Conservation (phyloP, 2,113 vertebrate genomes). For the Coptodon rendalli region DNA sequence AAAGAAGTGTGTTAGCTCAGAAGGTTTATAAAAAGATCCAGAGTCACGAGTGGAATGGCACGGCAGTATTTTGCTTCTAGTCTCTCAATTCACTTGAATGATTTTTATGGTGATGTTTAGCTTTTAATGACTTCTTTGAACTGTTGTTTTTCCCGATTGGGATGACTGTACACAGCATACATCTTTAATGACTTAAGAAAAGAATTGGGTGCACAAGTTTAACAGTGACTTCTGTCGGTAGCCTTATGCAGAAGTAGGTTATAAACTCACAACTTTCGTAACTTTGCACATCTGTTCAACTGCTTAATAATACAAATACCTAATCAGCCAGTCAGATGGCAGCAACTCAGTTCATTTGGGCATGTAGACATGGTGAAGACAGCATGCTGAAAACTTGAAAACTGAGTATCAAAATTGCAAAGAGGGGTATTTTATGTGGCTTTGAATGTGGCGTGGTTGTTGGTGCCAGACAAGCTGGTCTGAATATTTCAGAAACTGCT, state of each 20-base stretch:
- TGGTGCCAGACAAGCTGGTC: neutral
- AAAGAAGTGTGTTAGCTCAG: constrained; percentile 38
- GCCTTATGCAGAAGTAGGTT: neutral
- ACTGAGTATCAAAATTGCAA: neutral
- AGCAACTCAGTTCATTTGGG: neutral
- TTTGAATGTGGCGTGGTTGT: neutral
- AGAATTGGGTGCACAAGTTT: neutral
- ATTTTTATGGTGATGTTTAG: neutral
- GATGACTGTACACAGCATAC: neutral
- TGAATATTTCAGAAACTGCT: neutral
- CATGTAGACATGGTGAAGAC: neutral
- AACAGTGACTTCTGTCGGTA: neutral
- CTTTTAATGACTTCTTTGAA: neutral
- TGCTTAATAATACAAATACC: neutral
- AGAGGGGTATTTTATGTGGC: neutral
- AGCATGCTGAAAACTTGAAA: neutral
- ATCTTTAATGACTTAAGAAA: neutral
- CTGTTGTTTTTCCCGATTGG: neutral
- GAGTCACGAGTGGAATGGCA: neutral
- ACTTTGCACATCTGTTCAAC: neutral
- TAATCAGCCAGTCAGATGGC: neutral
- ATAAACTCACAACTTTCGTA: neutral
- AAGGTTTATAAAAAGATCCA: neutral
- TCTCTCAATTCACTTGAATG: neutral
- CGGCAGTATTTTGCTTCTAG: neutral